These are phyloP conservation scores for Falcunculus frontatus DNA, from an alignment of 2,113 vertebrate species.

Conservation along the genomic window DNA sequence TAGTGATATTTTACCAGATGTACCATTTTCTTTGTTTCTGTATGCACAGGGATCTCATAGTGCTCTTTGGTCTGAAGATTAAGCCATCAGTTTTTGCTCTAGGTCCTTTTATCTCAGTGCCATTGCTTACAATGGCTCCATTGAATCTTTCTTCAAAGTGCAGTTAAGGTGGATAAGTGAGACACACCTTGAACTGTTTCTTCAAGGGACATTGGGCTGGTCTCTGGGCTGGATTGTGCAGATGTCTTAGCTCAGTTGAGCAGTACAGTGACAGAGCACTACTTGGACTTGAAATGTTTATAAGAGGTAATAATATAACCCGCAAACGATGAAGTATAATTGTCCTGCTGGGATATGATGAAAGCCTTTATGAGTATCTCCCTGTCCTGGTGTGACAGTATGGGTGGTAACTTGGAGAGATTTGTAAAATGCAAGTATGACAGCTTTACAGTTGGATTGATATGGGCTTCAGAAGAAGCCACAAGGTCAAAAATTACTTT, in stretches of 20 bases:
- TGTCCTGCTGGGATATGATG: slow-evolving; percentile 64
- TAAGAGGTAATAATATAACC: slow-evolving; percentile 56
- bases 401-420: slow-evolving; percentile 64
- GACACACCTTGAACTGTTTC: neutral
- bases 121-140: neutral
- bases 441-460: slow-evolving; percentile 66
- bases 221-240: slow-evolving; percentile 26
- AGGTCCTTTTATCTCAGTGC: neutral
- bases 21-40: neutral
- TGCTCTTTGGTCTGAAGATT: neutral
- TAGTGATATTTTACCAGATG: neutral
- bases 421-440: slow-evolving; percentile 49
- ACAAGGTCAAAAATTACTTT: slow-evolving; percentile 53
- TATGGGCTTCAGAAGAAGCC: slow-evolving; percentile 58
- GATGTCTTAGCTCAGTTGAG: slow-evolving; percentile 30
- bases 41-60: neutral
- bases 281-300: slow-evolving; percentile 29
- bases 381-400: slow-evolving; percentile 35
- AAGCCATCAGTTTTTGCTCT: neutral
- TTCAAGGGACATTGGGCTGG: neutral
- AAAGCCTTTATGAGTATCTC: slow-evolving; percentile 64
- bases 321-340: slow-evolving; percentile 46
- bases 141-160: neutral
- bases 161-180: neutral
- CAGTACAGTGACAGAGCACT: slow-evolving; percentile 37